Evolutionary conservation across 2,797 vertebrate genomes (phyloP), one percentile per base, ranked within the genome.

Genomic region (Zalophus californianus): DNA sequence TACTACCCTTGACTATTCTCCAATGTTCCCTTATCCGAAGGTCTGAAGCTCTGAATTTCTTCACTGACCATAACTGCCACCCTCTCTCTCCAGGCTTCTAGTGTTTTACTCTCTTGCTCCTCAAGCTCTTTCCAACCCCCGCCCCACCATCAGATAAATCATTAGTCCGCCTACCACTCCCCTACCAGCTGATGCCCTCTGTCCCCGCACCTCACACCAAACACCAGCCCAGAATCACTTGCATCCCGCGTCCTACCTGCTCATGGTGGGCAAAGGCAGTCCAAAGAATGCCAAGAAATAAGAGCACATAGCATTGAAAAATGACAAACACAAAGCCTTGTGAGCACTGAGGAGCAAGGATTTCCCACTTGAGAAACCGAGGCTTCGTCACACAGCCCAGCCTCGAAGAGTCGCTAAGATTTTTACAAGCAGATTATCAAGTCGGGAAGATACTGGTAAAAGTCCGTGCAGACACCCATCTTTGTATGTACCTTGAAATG

Each of bases 161-260:
- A 23, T 12, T 5, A 7, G 2, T 54, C 29, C 12, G 9, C 12
- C 0, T 7, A 3, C 32, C 32, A 20, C 7, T 4, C 7, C 85
- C 29, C 3, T 0, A 1, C 16, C 9, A 32, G 23, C 27, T 11
- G 9, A 1, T 1, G 2, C 3, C 6, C 32, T 72, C 44, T 4
- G 9, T 68, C 27, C 27, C 15, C 29, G 2, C 0, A n/a, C 23
- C 29, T 90, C 12, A 20, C 18, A 52, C 5, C 50, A 54, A 18
- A 62, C 0, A 11, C 8, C n/a, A 62, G 48, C 21, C 41, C 14
- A 11, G 9, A 29, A 66, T 20, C 27, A 3, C n/a, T 9, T 23
- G 9, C 15, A 44, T 41, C 27, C 13, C 52, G 21, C 58, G 20
- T 75, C 23, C 44, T 27, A 16, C 18, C 62, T 64, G 85, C 70